Conservation (phyloP, 2,797 vertebrate species). For the Cyclopterus lumpus region DNA sequence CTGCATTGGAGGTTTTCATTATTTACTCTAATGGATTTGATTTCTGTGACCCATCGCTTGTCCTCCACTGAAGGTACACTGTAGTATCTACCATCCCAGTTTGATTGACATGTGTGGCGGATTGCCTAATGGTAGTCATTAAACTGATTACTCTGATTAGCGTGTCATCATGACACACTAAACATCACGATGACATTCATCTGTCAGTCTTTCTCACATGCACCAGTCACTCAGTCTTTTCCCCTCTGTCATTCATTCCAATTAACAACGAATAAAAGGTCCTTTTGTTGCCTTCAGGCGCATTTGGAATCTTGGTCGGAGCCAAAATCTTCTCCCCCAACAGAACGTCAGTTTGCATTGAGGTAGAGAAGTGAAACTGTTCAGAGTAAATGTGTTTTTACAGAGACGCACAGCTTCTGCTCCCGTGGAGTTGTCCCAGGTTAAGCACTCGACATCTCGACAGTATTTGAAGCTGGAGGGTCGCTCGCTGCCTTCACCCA, state of each 20-base stretch:
- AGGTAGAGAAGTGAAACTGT: background rate
- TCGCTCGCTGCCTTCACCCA: conserved; percentile 15
- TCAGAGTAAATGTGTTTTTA: conserved; percentile 34
- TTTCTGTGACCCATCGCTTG: background rate
- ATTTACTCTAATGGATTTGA: background rate
- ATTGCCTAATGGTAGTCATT: conserved; percentile 43
- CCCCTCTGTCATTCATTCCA: conserved; percentile 13
- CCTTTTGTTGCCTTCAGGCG: conserved; percentile 13
- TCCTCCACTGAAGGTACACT: background rate
- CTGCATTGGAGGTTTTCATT: background rate
- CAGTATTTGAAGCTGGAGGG: conserved; percentile 20
- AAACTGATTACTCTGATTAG: conserved; percentile 35
- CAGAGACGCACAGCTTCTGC: background rate
- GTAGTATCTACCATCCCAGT: background rate
- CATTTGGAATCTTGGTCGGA: background rate
- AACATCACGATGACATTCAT: background rate
- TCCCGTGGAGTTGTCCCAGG: conserved; percentile 19
- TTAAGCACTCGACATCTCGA: conserved; percentile 28
- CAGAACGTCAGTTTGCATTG: conserved; percentile 7
- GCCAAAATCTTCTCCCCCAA: background rate
- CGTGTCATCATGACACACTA: conserved; percentile 12
- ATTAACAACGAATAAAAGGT: conserved; percentile 15
- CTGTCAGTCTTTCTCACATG: conserved; percentile 13
- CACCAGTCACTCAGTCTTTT: background rate
- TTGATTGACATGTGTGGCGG: conserved; percentile 42